These are phyloP conservation scores for Drosophila subpulchrella DNA, from an alignment of 1,140 invertebrate species.

Conservation along the genomic window DNA sequence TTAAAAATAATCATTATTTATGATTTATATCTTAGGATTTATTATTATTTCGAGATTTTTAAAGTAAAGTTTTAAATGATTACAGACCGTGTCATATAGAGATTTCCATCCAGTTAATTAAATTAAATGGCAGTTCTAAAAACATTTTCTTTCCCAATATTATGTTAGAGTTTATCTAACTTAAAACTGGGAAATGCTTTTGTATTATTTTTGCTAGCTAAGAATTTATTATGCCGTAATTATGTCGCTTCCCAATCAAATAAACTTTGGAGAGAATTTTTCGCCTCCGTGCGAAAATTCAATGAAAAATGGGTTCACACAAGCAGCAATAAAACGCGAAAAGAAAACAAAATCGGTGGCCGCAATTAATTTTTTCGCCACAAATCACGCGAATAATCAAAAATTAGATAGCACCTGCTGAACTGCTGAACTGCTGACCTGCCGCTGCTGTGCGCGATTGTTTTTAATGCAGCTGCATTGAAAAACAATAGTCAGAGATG, in stretches of 20 bases:
- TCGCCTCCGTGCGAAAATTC: conserved; percentile 4
- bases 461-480: conserved; percentile 25
- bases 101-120: no score
- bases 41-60: no score
- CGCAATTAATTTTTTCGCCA: conserved; percentile 74
- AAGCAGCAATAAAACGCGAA: conserved; percentile 9
- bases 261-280: neutral
- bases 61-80: no score
- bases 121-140: no score
- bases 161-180: no score
- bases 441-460: conserved; percentile 10
- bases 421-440: neutral
- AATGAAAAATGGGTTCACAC: conserved; percentile 29
- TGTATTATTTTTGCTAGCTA: conserved; percentile 13
- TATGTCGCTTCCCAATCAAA: conserved; percentile 39
- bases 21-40: no score
- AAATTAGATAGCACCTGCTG: conserved; percentile 69
- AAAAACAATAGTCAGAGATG: conserved; percentile 37
- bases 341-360: conserved; percentile 43
- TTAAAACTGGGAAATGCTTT: neutral
- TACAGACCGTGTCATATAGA: no score
- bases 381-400: conserved; percentile 77
- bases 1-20: no score
- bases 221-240: conserved; percentile 40
- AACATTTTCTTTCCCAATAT: no score